Percentiles rank a stretch among this genome's conserved stretches.
These are phyloP conservation scores for Trissoscelio sp. DNA, from an alignment of 2,888 invertebrate species.

Conservation along the genomic window DNA sequence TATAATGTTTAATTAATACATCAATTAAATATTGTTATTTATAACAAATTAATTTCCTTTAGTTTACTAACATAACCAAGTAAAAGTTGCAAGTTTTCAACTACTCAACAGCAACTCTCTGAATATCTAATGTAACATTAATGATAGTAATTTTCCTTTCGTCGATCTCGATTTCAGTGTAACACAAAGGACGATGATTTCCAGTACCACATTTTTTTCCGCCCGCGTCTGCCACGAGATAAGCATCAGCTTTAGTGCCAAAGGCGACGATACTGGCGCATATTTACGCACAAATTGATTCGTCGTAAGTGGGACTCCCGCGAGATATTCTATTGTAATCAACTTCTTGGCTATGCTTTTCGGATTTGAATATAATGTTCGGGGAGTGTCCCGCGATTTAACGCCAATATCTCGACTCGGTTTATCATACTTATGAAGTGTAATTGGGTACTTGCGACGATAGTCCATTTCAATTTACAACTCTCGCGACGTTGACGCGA, in stretches of 20 bases:
- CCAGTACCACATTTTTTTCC: neutral
- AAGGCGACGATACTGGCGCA: constrained; percentile 47
- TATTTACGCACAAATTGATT: constrained; percentile 65
- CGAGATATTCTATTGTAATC: constrained; percentile 49
- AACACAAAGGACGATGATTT: neutral
- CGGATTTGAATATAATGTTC: constrained; percentile 41
- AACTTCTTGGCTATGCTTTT: constrained; percentile 36
- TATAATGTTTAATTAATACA: no score
- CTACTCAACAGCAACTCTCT: neutral
- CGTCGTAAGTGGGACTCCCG: constrained; percentile 51
- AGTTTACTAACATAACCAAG: no score
- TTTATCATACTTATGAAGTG: constrained; percentile 18
- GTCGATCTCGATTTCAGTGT: neutral
- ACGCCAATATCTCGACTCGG: constrained; percentile 21
- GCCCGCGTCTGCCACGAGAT: constrained; percentile 26
- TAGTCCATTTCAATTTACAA: constrained; percentile 35
- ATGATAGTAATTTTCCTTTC: neutral
- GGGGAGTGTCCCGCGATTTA: constrained; percentile 43
- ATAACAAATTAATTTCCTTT: no score
- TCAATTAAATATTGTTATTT: no score
- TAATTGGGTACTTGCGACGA: constrained; percentile 34
- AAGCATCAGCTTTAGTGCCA: constrained; percentile 25
- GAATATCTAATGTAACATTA: neutral
- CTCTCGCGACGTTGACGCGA: constrained; percentile 14
- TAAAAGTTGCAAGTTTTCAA: no score